Evolutionary conservation across 2,113 vertebrate species (phyloP).

Genomic region (Tonatia bakeri): DNA sequence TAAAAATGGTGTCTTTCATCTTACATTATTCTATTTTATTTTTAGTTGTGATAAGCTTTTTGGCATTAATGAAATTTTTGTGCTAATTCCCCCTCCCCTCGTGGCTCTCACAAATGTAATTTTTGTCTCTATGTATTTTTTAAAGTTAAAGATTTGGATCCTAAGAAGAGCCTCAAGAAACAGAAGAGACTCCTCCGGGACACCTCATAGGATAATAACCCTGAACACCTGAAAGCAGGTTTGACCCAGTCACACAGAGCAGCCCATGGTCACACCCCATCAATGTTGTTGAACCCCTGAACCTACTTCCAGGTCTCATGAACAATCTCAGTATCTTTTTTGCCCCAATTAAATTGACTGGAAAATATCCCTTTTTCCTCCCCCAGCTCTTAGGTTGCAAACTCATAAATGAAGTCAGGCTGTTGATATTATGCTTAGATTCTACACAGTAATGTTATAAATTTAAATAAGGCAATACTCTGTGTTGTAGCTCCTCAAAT

Average conservation of each 20-base stretch:
- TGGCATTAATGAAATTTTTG: not conserved
- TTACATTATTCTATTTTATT: not conserved
- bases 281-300: not conserved
- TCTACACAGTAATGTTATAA: not conserved
- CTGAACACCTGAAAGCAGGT: not conserved
- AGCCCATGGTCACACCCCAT: not conserved
- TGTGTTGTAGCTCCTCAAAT: slow-evolving; percentile 55
- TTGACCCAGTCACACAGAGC: not conserved
- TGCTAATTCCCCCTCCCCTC: not conserved
- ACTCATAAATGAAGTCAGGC: not conserved
- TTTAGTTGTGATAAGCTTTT: not conserved
- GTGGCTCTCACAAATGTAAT: not conserved
- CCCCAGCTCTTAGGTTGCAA: not conserved
- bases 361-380: not conserved
- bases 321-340: not conserved
- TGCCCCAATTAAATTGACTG: not conserved
- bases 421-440: not conserved
- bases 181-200: not conserved
- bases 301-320: not conserved
- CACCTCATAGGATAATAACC: not conserved
- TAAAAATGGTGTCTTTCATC: not conserved
- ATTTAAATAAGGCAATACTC: slow-evolving; percentile 55
- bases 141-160: not conserved
- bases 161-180: not conserved
- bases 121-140: not conserved